phyloP scores from a whole-genome alignment of 2,888 invertebrate genomes.

The Calameuta idolon region DNA sequence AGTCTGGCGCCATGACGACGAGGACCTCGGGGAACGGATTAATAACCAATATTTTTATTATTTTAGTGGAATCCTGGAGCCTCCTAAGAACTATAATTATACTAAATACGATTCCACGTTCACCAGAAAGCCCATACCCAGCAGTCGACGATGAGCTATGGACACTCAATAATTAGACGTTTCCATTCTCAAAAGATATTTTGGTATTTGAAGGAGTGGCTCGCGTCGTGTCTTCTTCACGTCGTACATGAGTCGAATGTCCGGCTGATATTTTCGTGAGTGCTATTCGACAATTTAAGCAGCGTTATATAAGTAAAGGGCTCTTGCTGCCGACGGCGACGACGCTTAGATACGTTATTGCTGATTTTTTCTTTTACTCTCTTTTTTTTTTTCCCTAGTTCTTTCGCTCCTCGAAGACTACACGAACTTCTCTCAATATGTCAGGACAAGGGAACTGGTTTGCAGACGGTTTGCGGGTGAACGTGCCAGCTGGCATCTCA shows the following conservation, averaged over 20 bases:
- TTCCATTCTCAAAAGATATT: not conserved
- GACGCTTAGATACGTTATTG: not conserved
- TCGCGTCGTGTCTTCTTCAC: not conserved
- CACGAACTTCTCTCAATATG: not conserved
- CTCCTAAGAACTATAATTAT: not conserved
- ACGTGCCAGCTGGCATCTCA: constrained; percentile 44
- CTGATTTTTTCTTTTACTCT: not conserved
- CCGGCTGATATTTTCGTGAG: not conserved
- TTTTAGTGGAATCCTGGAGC: not conserved
- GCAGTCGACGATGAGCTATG: not conserved
- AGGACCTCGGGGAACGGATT: constrained; percentile 26
- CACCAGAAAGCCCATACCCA: not conserved
- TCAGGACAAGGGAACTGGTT: constrained; percentile 43
- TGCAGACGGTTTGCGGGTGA: constrained; percentile 35
- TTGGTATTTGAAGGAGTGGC: constrained; percentile 1
- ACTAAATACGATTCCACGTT: not conserved
- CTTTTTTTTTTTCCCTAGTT: not conserved
- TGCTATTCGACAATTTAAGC: not conserved
- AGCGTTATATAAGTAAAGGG: not conserved
- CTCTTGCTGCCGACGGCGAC: not conserved
- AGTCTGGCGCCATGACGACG: constrained; percentile 39
- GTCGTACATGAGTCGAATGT: not conserved
- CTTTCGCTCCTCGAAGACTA: not conserved
- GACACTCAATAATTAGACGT: not conserved
- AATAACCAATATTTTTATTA: constrained; percentile 44